Evolutionary conservation across 2,888 invertebrate genomes (phyloP), one percentile per base, ranked within the genome.

Genomic region (Disparrhopalites patrizii): DNA sequence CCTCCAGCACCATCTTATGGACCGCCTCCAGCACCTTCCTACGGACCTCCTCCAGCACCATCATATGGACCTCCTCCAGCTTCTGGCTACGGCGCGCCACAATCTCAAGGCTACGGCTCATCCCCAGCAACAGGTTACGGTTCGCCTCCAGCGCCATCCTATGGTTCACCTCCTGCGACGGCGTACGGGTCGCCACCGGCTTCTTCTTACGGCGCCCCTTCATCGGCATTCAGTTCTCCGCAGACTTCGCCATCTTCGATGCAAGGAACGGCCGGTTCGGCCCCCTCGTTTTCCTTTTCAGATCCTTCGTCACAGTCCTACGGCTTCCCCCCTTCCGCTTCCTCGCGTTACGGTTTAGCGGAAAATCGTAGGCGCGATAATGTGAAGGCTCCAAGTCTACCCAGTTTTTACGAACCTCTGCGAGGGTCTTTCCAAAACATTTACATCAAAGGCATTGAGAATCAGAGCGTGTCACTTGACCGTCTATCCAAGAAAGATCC

Each of bases 101-200:
- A 28, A 15, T 15, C 43, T 18, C 43, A 5, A 43, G 15, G n/a
- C 20, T 43, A 43, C n/a, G 43, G 43, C 15, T 4, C 43, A 43
- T 20, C 43, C 5, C 43, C 43, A 43, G n/a, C 36, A 36, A 7
- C 36, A 36, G 15, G 8, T 36, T 36, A 36, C 36, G 36, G 36
- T 10, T 15, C 8, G 15, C 43, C 43, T 10, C 43, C 43, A 5
- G 40, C 63, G n/a, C n/a, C 40, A 15, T 31, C n/a, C 40, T 43
- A 58, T 60, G 43, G 54, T 23, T n/a, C 54, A n/a, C 54, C 54
- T 13, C 56, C 63, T n/a, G 40, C 68, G 3, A 28, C 25, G 25
- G 13, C 31, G 1, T 60, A 63, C 30, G 63, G 60, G 1, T 23
- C 57, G 4, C 58, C 52, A 28, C 43, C 36, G 20, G n/a, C 36